Evolutionary conservation across 2,797 vertebrate species (phyloP), one percentile per base, ranked within the genome.

Genomic region (Oophaga sylvatica): DNA sequence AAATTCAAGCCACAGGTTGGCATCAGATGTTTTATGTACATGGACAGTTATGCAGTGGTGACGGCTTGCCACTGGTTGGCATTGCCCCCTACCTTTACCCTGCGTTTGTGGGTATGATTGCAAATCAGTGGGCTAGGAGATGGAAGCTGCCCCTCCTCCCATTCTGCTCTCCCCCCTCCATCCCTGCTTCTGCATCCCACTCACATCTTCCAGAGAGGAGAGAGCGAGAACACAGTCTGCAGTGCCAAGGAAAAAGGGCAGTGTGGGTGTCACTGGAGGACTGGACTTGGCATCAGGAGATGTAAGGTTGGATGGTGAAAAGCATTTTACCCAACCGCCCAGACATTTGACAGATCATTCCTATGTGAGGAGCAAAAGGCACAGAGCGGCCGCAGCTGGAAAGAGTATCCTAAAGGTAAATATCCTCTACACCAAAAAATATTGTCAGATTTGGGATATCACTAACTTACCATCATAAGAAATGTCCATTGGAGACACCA

Each of bases 131-230:
- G 59, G 73, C 67, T 78, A 84, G 87, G 73, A 88, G 77, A 88
- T 83, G 59, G 60, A 76, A 41, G 26, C 70, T 60, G 81, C 76
- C 65, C 81, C 87, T 84, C 87, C 87, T 84, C 87, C 73, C 56
- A 45, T 83, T 35, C 48, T 83, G 62, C 75, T 79, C 53, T 15
- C 70, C 60, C 86, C 86, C 73, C 77, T 41, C 76, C 76, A 80
- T 67, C 71, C 41, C 75, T 88, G 81, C 56, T 79, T 88, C 87
- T 79, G 87, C 87, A 88, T 84, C 87, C 87, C 87, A 88, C 87
- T 88, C 87, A 88, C 75, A 88, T 88, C 87, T 80, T 88, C 75
- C 63, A 79, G 75, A 60, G 81, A 87, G 48, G 57, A 77, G 76
- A 76, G 48, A 87, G 48, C 17, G 63, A 67, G 29, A 87, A 63